These are phyloP conservation scores for Lochmaea capreae DNA, from an alignment of 2,888 invertebrate genomes.

Conservation along the genomic window DNA sequence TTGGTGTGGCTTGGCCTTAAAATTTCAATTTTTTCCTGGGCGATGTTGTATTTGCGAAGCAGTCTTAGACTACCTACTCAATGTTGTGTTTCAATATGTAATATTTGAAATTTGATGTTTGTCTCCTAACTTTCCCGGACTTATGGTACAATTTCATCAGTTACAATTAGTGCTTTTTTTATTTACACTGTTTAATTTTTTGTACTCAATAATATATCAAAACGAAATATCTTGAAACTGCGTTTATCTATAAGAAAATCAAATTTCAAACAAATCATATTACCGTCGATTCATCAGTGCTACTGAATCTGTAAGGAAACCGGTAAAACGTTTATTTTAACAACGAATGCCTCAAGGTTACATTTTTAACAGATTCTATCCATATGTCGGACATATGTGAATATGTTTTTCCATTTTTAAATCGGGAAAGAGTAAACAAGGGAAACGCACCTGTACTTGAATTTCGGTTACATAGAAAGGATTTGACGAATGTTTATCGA, in stretches of 20 bases:
- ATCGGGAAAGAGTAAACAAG: constrained; percentile 3
- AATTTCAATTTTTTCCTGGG: no score
- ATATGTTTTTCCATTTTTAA: constrained; percentile 23
- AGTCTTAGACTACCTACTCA: no score
- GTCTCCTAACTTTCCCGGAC: no score
- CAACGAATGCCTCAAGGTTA: constrained; percentile 17
- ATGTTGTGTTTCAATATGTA: no score
- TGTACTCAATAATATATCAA: no score
- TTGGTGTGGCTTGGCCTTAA: no score
- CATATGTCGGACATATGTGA: constrained; percentile 22
- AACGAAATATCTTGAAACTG: background rate
- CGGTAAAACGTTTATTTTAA: constrained; percentile 6
- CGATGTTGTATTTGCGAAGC: no score
- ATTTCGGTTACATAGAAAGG: background rate
- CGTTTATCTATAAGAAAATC: background rate
- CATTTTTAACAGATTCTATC: background rate
- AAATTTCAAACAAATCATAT: background rate
- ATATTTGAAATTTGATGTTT: no score
- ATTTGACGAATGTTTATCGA: background rate
- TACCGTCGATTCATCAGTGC: background rate
- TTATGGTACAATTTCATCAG: no score
- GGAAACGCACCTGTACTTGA: constrained; percentile 8
- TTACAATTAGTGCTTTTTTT: no score
- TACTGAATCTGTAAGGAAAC: background rate
- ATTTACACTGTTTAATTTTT: no score